phyloP scores from a whole-genome alignment of 2,888 invertebrate species.

The Athalia rosae region DNA sequence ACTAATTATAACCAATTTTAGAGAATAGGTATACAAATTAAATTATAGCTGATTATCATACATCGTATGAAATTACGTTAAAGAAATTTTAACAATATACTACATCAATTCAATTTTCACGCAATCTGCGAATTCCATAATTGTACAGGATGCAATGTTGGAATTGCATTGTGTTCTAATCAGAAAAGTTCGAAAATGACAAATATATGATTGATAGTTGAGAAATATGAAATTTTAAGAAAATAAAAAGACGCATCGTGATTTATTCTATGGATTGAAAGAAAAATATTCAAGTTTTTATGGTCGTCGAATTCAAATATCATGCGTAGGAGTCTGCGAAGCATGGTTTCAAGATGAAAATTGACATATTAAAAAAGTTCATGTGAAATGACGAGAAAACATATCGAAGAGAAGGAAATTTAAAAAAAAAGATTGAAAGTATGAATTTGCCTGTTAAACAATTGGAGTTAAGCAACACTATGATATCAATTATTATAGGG shows the following conservation, averaged over 20 bases:
- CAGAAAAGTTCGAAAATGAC: no score
- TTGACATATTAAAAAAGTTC: not conserved
- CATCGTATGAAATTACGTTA: constrained; percentile 6
- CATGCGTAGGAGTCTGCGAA: no score
- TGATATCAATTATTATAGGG: not conserved
- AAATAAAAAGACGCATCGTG: no score
- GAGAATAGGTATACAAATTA: constrained; percentile 39
- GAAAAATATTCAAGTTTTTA: no score
- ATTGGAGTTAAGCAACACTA: constrained; percentile 36
- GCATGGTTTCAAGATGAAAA: no score
- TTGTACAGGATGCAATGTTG: no score
- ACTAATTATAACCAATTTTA: constrained; percentile 28
- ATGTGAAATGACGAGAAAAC: not conserved
- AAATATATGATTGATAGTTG: no score
- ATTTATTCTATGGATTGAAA: no score
- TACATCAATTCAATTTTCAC: constrained; percentile 2
- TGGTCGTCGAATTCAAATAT: no score
- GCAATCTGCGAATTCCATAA: no score
- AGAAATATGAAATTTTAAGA: no score
- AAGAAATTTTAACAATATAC: constrained; percentile 1
- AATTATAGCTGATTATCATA: constrained; percentile 5
- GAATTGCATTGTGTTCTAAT: no score
- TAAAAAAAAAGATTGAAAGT: constrained; percentile 19
- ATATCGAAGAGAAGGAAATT: not conserved
- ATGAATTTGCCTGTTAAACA: constrained; percentile 24